phyloP scores from a whole-genome alignment of 2,888 invertebrate genomes.

The Chirona hameri region DNA sequence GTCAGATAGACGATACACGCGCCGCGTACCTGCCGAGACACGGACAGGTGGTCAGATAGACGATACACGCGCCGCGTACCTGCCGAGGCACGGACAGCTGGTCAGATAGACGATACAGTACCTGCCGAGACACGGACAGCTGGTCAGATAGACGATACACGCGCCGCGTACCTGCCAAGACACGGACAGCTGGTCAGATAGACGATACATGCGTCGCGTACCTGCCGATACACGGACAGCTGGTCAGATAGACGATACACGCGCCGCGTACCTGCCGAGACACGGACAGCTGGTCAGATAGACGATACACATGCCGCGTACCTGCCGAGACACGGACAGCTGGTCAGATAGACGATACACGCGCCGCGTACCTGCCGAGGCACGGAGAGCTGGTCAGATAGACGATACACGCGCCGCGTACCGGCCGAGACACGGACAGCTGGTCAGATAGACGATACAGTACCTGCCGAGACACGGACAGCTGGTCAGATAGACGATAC shows the following conservation, averaged over 20 bases:
- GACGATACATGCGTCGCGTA: constrained; percentile 38
- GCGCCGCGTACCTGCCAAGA: no score
- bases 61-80: no score
- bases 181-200: no score
- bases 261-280: no score
- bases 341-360: background rate
- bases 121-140: constrained; percentile 14
- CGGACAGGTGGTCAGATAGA: background rate
- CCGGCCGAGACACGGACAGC: constrained; percentile 8
- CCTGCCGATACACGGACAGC: constrained; percentile 10
- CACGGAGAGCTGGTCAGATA: no score
- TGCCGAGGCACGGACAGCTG: no score
- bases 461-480: no score
- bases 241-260: background rate
- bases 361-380: no score
- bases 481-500: no score
- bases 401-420: constrained; percentile 38
- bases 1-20: no score
- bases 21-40: constrained; percentile 35
- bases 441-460: background rate
- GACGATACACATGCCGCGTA: constrained; percentile 38
- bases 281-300: no score
- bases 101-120: no score
- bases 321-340: constrained; percentile 14
- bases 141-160: background rate